Percentiles rank a stretch among this genome's conserved stretches.
These are phyloP conservation scores for Bergia sp. DNA, from an alignment of 92 coral and sea anemone genomes.

Conservation along the genomic window DNA sequence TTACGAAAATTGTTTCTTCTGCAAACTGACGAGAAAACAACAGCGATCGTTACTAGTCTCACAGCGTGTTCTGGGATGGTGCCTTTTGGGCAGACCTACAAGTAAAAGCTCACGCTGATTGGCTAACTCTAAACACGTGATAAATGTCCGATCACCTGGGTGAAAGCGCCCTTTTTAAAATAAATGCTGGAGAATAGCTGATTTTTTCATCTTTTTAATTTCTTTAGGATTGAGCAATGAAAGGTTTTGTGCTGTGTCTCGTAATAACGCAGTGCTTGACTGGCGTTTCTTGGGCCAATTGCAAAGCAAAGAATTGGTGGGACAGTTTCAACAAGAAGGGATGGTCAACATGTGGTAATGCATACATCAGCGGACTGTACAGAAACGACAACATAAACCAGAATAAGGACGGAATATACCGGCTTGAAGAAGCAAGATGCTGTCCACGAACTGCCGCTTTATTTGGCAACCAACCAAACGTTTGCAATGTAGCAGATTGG, in stretches of 20 bases:
- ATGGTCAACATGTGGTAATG: background rate
- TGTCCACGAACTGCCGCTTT: slow-evolving; percentile 44
- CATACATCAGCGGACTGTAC: slow-evolving; percentile 53
- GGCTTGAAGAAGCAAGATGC: slow-evolving; percentile 52
- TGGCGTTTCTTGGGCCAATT: background rate
- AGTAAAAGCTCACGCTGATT: too few relatives aligned
- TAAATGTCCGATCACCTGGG: too few relatives aligned
- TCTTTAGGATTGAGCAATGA: background rate
- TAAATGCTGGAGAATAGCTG: too few relatives aligned
- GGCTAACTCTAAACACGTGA: too few relatives aligned
- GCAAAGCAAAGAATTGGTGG: slow-evolving; percentile 20
- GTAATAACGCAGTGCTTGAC: background rate
- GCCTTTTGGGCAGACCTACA: too few relatives aligned
- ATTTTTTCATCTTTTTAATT: background rate
- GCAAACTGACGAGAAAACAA: too few relatives aligned
- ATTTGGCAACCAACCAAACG: slow-evolving; percentile 40
- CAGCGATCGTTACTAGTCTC: too few relatives aligned
- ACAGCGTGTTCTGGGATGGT: too few relatives aligned
- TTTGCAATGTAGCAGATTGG: slow-evolving; percentile 60
- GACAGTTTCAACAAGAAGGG: slow-evolving; percentile 1
- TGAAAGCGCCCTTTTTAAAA: too few relatives aligned
- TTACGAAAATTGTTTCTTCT: too few relatives aligned
- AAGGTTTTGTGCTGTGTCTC: background rate
- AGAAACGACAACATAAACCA: slow-evolving; percentile 17
- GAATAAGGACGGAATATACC: slow-evolving; percentile 38